These are phyloP conservation scores for Phyllotreta cruciferae DNA, from an alignment of 2,888 invertebrate species.

Conservation along the genomic window DNA sequence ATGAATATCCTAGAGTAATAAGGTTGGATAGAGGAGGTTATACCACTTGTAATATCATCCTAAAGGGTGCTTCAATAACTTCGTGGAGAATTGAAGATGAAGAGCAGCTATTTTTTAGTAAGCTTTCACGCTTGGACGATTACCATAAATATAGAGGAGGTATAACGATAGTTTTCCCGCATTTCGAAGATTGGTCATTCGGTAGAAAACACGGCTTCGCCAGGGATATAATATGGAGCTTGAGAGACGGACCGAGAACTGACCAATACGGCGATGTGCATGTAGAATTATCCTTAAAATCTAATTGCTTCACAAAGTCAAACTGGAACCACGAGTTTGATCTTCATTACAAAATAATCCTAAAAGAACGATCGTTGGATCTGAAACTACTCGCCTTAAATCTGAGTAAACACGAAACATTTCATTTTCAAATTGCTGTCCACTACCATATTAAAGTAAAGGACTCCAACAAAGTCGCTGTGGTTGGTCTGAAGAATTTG, in stretches of 20 bases:
- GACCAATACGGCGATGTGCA: constrained; percentile 36
- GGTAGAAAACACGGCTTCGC: constrained; percentile 40
- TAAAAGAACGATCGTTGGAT: too few relatives aligned
- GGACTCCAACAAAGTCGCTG: too few relatives aligned
- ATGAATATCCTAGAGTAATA: constrained; percentile 19
- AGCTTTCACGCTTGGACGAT: constrained; percentile 14
- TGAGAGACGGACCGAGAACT: constrained; percentile 33
- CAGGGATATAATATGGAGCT: constrained; percentile 37
- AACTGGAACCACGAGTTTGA: constrained; percentile 42
- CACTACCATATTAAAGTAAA: too few relatives aligned
- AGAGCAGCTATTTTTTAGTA: constrained; percentile 38
- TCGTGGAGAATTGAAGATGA: constrained; percentile 43
- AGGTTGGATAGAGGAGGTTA: constrained; percentile 41
- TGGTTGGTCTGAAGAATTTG: too few relatives aligned
- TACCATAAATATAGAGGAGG: constrained; percentile 35
- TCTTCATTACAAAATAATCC: constrained; percentile 25
- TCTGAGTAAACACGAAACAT: too few relatives aligned
- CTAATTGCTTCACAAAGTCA: constrained; percentile 38
- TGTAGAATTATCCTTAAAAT: constrained; percentile 27
- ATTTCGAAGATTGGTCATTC: constrained; percentile 26
- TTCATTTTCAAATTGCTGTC: too few relatives aligned
- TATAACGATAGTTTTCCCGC: constrained; percentile 38
- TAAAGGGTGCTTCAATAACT: constrained; percentile 40
- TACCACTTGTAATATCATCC: constrained; percentile 42
- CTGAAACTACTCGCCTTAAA: too few relatives aligned